phyloP scores from a whole-genome alignment of 2,113 vertebrate species.

The Aythya baeri region DNA sequence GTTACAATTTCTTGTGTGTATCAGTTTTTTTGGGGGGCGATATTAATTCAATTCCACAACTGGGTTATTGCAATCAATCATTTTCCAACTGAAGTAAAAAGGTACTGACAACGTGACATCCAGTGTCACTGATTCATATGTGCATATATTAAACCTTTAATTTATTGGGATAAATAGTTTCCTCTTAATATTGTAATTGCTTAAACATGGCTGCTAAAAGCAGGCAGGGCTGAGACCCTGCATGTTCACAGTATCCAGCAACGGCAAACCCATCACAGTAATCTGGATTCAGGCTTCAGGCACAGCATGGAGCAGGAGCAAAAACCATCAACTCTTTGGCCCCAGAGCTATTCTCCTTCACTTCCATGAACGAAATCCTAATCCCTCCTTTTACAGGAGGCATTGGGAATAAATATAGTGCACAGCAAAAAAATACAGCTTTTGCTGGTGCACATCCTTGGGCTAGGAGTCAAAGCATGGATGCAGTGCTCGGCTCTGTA shows the following conservation, averaged over 20 bases:
- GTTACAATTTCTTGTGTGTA: background rate
- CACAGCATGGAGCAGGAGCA: fast-evolving
- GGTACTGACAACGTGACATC: background rate
- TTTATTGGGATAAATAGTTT: background rate
- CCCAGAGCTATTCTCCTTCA: background rate
- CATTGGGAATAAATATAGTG: background rate
- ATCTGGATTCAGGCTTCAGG: background rate
- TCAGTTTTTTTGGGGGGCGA: background rate
- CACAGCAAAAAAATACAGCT: background rate
- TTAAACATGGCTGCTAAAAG: background rate
- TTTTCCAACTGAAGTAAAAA: background rate
- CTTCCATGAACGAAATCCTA: background rate
- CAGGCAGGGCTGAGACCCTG: background rate
- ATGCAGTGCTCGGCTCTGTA: background rate
- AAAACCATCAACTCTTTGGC: background rate
- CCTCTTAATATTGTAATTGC: background rate
- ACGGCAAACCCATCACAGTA: background rate
- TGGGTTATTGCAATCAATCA: background rate
- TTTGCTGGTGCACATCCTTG: background rate
- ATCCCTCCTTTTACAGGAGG: background rate
- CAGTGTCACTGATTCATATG: background rate
- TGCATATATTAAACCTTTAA: background rate
- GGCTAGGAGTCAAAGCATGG: background rate
- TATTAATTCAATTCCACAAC: background rate
- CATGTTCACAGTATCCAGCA: background rate